Evolutionary conservation across 2,888 invertebrate genomes (phyloP), one percentile per base, ranked within the genome.

Genomic region (Busseola fusca): DNA sequence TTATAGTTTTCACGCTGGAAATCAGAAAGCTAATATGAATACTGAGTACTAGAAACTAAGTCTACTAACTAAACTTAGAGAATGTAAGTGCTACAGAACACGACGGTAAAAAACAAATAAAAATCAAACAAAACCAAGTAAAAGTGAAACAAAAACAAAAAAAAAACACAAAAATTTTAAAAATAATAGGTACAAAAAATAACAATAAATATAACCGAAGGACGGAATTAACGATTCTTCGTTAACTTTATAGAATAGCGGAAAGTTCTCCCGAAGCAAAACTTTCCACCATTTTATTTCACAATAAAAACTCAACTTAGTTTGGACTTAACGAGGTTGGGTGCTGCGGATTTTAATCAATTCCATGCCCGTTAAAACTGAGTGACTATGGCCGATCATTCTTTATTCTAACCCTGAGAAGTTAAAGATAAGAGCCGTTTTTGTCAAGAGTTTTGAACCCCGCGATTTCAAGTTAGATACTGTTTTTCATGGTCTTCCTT

Each of bases 261-360:
- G 56, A 82, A 86, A 87, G 81, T 83, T 85, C 69, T 64, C 74
- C 64, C 72, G 69, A 78, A 84, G 82, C 78, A 73, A 82, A 85
- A 87, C 84, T 89, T 84, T 69, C 60, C 66, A 74, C 69, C 82
- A 77, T 87, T 90, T 88, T 85, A 87, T 87, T 87, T 78, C 81
- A 81, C 84, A 86, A 85, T 88, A 89, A 90, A 90, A 90, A 86
- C 74, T 82, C 76, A 83, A 87, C 86, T 85, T 83, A 77, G 76
- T 85, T 82, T 70, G 76, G 68, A 77, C 81, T 83, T 83, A 84
- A 87, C 85, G 87, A 86, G 83, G 79, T 79, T 84, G 78, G 81
- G 84, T 74, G 79, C 80, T 73, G 80, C 74, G 73, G 84, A 88
- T 84, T 87, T 87, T 88, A 81, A 89, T 87, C 84, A 83, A 81